Evolutionary conservation across 2,797 vertebrate species (phyloP).

Genomic region (Chanos chanos): DNA sequence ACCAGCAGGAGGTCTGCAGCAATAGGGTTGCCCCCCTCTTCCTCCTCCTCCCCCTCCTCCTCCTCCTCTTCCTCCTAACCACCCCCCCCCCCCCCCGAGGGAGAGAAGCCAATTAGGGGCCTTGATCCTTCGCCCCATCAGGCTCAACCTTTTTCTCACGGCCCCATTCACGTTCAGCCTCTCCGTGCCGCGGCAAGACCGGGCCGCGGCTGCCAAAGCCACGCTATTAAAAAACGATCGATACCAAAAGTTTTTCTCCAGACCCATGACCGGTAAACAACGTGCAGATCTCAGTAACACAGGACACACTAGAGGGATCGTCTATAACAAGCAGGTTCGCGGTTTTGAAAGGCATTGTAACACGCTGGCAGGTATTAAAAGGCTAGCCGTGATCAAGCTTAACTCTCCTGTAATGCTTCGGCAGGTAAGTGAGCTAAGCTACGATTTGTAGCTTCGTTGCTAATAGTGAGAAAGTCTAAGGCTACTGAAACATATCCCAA

Average conservation of each 20-base stretch:
- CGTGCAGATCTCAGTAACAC: too few species aligned
- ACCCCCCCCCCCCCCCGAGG: neutral
- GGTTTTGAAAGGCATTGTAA: too few species aligned
- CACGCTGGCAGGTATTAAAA: too few species aligned
- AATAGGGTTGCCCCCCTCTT: constrained; percentile 37
- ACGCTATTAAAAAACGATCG: constrained; percentile 25
- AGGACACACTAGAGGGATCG: too few species aligned
- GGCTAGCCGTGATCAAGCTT: too few species aligned
- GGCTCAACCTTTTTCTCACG: constrained; percentile 23
- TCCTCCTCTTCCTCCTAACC: constrained; percentile 2
- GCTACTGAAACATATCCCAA: too few species aligned
- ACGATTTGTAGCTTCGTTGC: too few species aligned
- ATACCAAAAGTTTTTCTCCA: constrained; percentile 26
- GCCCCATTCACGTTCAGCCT: constrained; percentile 19
- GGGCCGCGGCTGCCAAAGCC: constrained; percentile 9
- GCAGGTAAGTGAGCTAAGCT: too few species aligned
- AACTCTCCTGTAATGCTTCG: too few species aligned
- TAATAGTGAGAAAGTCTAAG: too few species aligned
- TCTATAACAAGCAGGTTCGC: too few species aligned
- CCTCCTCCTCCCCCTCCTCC: neutral
- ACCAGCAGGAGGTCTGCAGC: constrained; percentile 63
- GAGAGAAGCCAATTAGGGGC: constrained; percentile 33
- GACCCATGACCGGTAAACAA: too few species aligned
- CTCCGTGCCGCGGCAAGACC: constrained; percentile 25
- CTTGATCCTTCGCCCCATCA: constrained; percentile 32